These are phyloP conservation scores for Oscheius sp. DNA, from an alignment of 2,888 invertebrate genomes.

Conservation along the genomic window DNA sequence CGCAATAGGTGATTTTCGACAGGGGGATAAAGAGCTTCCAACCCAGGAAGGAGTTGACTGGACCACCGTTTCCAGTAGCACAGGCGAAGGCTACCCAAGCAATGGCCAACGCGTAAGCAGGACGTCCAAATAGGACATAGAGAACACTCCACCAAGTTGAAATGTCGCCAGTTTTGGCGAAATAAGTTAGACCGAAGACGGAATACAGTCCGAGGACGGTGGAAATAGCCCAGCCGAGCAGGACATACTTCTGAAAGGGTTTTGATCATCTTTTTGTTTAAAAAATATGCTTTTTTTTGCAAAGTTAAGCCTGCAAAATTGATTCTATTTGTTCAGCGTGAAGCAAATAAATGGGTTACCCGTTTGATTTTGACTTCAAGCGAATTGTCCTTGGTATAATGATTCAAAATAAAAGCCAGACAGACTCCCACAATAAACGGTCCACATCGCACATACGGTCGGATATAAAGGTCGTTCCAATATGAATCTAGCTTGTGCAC, in stretches of 20 bases:
- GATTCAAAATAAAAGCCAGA: slow-evolving; percentile 70
- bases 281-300: not conserved
- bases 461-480: slow-evolving; percentile 71
- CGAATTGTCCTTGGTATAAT: slow-evolving; percentile 36
- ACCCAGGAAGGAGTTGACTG: slow-evolving; percentile 82
- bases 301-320: no score
- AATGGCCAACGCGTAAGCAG: slow-evolving; percentile 71
- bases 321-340: no score
- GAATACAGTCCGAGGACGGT: slow-evolving; percentile 59
- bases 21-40: slow-evolving; percentile 86
- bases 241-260: slow-evolving; percentile 34
- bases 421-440: slow-evolving; percentile 73
- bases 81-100: slow-evolving; percentile 74
- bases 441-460: slow-evolving; percentile 72
- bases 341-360: slow-evolving; percentile 21
- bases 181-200: slow-evolving; percentile 67
- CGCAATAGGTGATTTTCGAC: slow-evolving; percentile 90
- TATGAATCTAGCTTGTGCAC: slow-evolving; percentile 63
- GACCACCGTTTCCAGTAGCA: slow-evolving; percentile 64
- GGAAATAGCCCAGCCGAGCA: slow-evolving; percentile 39
- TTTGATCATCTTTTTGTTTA: not conserved
- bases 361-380: slow-evolving; percentile 52
- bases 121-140: slow-evolving; percentile 64
- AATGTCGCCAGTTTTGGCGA: slow-evolving; percentile 68
- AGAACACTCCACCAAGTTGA: slow-evolving; percentile 51